A percentile compares a stretch with the other conserved stretches of the same genome.
Evolutionary conservation across 2,113 vertebrate genomes (phyloP).

Genomic region (Phalacrocorax pelagicus): DNA sequence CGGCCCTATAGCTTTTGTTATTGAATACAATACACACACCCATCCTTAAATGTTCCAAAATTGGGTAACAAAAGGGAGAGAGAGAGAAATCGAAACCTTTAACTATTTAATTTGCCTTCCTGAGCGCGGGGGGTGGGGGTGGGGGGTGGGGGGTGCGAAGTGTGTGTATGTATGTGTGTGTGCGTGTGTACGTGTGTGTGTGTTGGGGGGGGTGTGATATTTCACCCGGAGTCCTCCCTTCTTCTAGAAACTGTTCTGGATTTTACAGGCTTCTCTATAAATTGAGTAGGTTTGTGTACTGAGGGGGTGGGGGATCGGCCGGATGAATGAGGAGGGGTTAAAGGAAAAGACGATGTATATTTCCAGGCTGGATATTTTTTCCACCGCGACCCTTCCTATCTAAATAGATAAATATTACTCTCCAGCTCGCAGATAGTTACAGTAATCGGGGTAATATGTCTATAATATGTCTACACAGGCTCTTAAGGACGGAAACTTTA

Average conservation of each 20-base stretch:
- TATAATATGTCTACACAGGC: not conserved
- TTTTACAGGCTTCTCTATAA: constrained; percentile 34
- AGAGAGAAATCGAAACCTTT: constrained; percentile 67
- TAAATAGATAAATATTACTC: constrained; percentile 57
- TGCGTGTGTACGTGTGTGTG: not conserved
- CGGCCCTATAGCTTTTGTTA: constrained; percentile 87
- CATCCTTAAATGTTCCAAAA: constrained; percentile 75
- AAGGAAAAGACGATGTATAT: constrained; percentile 40
- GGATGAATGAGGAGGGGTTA: constrained; percentile 53
- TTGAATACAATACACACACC: constrained; percentile 80
- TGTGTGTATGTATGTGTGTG: not conserved
- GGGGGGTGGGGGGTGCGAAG: not conserved
- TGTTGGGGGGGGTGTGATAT: not conserved
- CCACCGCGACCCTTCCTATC: not conserved
- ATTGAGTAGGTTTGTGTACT: not conserved
- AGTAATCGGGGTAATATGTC: not conserved
- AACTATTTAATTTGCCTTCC: constrained; percentile 68
- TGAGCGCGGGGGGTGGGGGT: not conserved
- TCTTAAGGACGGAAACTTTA: not conserved
- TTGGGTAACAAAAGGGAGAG: constrained; percentile 71
- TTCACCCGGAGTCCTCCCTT: constrained; percentile 21
- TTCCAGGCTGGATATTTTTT: constrained; percentile 46
- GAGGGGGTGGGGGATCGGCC: not conserved
- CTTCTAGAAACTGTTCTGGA: constrained; percentile 37
- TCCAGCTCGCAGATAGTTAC: not conserved